Evolutionary conservation across 2,888 invertebrate genomes (phyloP), one percentile per base, ranked within the genome.

Genomic region (Zaprionus obscuricornis): DNA sequence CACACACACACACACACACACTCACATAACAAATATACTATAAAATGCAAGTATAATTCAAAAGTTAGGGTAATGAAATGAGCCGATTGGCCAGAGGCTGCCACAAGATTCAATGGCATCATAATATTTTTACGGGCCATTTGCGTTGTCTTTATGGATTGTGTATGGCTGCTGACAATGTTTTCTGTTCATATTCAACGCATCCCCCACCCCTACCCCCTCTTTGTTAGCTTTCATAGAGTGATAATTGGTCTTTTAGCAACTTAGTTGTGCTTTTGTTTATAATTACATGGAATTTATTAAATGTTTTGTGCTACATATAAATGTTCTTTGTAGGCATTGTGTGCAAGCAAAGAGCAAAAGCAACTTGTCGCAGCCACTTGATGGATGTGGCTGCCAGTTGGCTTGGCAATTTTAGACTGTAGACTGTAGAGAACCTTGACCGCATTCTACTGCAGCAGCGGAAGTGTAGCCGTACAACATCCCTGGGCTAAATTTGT

Each of bases 41-140:
- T 8, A 10, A 14, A n/a, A n/a, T n/a, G n/a, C n/a, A n/a, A n/a
- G 10, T 20, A 39, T 13, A 16, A 4, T 22, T 22, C n/a, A n/a
- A n/a, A 2, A 5, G 14, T 55, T 18, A 54, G 55, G 4, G 60
- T 33, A 50, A 37, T 13, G 31, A 5, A 10, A 37, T n/a, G n/a
- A 40, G 37, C 29, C 50, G 29, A 34, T 29, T 37, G 39, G 37
- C n/a, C 52, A 33, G 37, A 66, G 34, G 40, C 10, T 36, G 33
- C 45, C 13, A 57, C 56, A 40, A 55, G 45, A 55, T 60, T 76
- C 85, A 85, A 77, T 70, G 83, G 79, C 74, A 78, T 82, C 65
- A 86, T 74, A 81, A 81, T 83, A 82, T 85, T 71, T 86, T 86
- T 67, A 81, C 72, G 83, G 79, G 52, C 87, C 85, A 81, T 81